Percentiles rank a stretch among this genome's conserved stretches.
Conservation (phyloP, 2,113 vertebrate species). For the Proterorhinus semilunaris region DNA sequence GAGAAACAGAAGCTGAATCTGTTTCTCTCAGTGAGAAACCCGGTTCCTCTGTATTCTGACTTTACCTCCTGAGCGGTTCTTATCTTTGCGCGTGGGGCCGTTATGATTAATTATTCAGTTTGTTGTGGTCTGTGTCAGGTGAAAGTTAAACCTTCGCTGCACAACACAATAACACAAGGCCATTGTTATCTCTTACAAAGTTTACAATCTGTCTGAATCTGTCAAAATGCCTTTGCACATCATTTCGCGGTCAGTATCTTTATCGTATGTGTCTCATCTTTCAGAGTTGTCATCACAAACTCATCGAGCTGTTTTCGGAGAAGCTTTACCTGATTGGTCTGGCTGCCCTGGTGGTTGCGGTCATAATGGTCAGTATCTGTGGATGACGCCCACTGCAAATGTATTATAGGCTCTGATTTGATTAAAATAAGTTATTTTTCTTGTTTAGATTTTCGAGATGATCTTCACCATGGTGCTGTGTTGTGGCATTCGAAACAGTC, state of each 20-base stretch:
- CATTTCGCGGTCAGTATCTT: not conserved
- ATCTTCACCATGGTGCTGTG: constrained; percentile 77
- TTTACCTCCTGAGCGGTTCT: not conserved
- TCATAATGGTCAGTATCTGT: constrained; percentile 88
- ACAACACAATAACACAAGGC: constrained; percentile 2
- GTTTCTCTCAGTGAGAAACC: too few species aligned
- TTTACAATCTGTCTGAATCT: not conserved
- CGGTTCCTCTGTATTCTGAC: too few species aligned
- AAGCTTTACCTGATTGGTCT: constrained; percentile 93
- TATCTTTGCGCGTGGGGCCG: not conserved
- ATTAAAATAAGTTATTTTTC: constrained; percentile 11
- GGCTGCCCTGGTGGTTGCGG: constrained; percentile 86
- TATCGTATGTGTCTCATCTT: constrained; percentile 15
- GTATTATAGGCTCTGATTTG: constrained; percentile 1
- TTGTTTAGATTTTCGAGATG: constrained; percentile 70
- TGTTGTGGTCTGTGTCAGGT: not conserved
- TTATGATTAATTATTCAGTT: constrained; percentile 12
- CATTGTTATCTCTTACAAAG: not conserved
- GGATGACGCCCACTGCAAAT: not conserved
- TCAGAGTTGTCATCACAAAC: constrained; percentile 82
- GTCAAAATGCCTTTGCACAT: not conserved
- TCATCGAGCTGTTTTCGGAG: constrained; percentile 86
- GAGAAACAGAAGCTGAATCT: too few species aligned
- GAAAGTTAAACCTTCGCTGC: constrained; percentile 13
- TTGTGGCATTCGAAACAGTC: constrained; percentile 72